These are phyloP conservation scores for Pelusios castaneus DNA, from an alignment of 2,113 vertebrate species.

Conservation along the genomic window DNA sequence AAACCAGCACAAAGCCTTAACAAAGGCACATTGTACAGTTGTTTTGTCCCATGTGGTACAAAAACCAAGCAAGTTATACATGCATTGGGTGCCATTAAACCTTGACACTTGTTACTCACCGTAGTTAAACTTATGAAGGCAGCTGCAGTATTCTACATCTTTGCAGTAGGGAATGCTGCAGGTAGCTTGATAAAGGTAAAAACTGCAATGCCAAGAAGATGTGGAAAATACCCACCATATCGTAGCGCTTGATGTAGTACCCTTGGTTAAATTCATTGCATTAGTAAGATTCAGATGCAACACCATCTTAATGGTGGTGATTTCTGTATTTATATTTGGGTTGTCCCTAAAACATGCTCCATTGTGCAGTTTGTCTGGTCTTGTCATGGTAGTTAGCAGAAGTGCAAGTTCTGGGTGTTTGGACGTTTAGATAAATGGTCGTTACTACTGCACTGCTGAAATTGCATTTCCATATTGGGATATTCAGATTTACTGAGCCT, in stretches of 20 bases:
- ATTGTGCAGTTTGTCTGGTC: background rate
- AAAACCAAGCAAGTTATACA: conserved; percentile 15
- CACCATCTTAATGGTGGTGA: background rate
- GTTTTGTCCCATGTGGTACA: conserved; percentile 40
- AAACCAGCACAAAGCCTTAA: conserved; percentile 79
- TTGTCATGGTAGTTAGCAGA: conserved; percentile 28
- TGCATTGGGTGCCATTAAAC: conserved; percentile 57
- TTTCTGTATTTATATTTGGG: conserved; percentile 47
- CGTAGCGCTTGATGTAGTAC: conserved; percentile 27
- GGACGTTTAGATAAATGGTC: conserved; percentile 17
- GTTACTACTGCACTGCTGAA: conserved; percentile 30
- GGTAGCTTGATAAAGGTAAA: conserved; percentile 7
- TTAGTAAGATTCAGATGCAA: conserved; percentile 40
- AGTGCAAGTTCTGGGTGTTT: conserved; percentile 5
- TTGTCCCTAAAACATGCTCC: conserved; percentile 24
- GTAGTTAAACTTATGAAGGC: conserved; percentile 48
- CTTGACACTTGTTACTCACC: conserved; percentile 44
- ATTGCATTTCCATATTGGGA: conserved; percentile 35
- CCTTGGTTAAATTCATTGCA: conserved; percentile 50
- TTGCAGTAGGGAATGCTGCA: background rate
- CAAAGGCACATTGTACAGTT: conserved; percentile 57
- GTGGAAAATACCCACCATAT: background rate
- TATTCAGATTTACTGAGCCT: conserved; percentile 4
- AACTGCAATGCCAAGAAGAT: background rate
- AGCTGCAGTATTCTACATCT: conserved; percentile 24